These are phyloP conservation scores for Fulica atra DNA, from an alignment of 2,113 vertebrate genomes.

Conservation along the genomic window DNA sequence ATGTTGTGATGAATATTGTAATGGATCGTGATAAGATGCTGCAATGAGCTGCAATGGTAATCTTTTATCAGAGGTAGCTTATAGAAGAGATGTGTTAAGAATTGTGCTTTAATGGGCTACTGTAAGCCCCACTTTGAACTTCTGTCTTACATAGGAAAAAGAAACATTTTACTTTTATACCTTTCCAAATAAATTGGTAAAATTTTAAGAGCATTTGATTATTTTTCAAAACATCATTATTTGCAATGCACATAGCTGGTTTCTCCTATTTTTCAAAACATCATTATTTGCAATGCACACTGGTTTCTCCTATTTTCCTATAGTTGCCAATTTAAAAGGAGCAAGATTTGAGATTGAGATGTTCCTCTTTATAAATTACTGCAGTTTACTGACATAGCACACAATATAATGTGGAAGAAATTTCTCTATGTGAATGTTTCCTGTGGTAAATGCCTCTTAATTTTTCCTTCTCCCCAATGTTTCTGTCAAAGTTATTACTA, in stretches of 20 bases:
- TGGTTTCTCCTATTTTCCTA: neutral
- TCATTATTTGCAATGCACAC: neutral
- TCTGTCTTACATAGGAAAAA: neutral
- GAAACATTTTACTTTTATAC: neutral
- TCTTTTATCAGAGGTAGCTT: constrained; percentile 21
- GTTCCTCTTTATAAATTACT: neutral
- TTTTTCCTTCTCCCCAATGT: neutral
- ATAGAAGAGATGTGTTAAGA: neutral
- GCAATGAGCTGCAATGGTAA: constrained; percentile 2
- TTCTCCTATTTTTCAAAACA: neutral
- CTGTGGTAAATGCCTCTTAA: neutral
- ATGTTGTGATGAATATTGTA: neutral
- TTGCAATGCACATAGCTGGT: neutral
- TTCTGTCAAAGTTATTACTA: constrained; percentile 10
- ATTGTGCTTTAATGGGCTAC: neutral
- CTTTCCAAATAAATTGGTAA: neutral
- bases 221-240: neutral
- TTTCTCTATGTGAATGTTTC: neutral
- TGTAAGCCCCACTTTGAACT: neutral
- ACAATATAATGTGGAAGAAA: neutral
- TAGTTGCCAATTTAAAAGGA: neutral
- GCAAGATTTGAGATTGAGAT: neutral
- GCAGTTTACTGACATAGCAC: neutral
- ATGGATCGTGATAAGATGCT: constrained; percentile 42
- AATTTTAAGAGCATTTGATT: neutral